These are phyloP conservation scores for Tetramorium alpestre DNA, from an alignment of 1,140 invertebrate genomes.

Conservation along the genomic window DNA sequence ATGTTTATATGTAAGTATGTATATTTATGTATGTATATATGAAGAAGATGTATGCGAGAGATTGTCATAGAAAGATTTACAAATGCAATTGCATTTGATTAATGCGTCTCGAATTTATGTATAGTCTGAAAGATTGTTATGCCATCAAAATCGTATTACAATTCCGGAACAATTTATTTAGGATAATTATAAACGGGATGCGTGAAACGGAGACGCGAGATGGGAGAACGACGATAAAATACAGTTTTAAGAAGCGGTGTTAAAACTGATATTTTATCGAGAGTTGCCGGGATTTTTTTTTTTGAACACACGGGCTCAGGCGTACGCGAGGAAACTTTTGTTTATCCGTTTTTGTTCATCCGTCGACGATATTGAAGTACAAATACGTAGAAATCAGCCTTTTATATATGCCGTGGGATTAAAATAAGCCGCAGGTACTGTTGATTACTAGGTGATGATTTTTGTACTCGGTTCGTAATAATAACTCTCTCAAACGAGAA, in stretches of 20 bases:
- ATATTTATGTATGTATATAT: constrained; percentile 13
- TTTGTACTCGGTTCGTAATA: constrained; percentile 37
- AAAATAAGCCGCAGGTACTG: background rate
- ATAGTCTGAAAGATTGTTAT: constrained; percentile 22
- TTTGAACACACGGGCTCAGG: background rate
- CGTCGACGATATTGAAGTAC: constrained; percentile 42
- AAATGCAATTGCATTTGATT: background rate
- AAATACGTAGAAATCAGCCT: constrained; percentile 49
- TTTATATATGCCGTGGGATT: constrained; percentile 30
- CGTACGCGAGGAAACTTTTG: background rate
- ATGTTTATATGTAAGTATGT: no score
- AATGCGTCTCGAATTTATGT: background rate
- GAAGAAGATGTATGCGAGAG: background rate
- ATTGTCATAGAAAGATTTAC: background rate
- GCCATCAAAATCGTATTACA: constrained; percentile 18
- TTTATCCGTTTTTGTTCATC: background rate
- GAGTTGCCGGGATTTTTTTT: background rate
- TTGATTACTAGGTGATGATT: constrained; percentile 17
- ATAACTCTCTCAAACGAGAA: constrained; percentile 20
- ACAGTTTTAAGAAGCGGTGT: constrained; percentile 77
- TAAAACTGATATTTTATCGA: constrained; percentile 72
- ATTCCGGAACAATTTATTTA: constrained; percentile 41
- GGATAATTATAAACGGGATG: background rate
- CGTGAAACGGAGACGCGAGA: background rate
- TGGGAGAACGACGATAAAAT: constrained; percentile 54